A percentile compares a stretch with the other conserved stretches of the same genome.
These are phyloP conservation scores for Bovichtus diacanthus DNA, from an alignment of 2,797 vertebrate species.

Conservation along the genomic window DNA sequence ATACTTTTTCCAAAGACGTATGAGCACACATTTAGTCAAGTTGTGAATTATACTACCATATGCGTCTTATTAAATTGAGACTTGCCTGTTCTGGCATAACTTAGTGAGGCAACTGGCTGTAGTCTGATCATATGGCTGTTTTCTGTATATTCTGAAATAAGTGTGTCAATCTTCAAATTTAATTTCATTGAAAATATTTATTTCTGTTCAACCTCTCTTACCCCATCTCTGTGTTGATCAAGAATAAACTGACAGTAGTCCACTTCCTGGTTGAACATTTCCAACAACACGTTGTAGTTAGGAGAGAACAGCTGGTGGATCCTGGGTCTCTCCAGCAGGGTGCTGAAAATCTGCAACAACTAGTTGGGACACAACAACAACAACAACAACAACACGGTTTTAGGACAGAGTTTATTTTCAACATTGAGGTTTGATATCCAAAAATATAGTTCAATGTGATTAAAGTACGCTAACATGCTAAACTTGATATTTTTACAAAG, in stretches of 20 bases:
- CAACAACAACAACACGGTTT: background rate
- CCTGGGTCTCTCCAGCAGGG: conserved; percentile 82
- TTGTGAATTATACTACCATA: background rate
- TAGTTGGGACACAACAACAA: conserved; percentile 45
- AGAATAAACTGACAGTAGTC: conserved; percentile 80
- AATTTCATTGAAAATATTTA: background rate
- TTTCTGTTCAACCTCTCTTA: conserved; percentile 41
- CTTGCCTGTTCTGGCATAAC: background rate
- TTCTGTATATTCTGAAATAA: background rate
- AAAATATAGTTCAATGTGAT: background rate
- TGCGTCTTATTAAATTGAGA: background rate
- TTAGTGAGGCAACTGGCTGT: background rate
- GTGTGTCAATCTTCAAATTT: background rate
- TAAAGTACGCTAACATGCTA: background rate
- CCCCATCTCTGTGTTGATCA: conserved; percentile 83
- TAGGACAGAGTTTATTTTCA: background rate
- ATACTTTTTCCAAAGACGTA: background rate
- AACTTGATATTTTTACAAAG: background rate
- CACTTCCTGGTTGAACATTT: conserved; percentile 85
- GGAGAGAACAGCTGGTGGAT: conserved; percentile 81
- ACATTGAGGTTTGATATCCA: background rate
- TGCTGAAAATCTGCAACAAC: conserved; percentile 84
- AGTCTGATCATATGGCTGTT: background rate
- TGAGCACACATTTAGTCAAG: background rate
- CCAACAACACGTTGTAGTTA: conserved; percentile 81